phyloP scores from a whole-genome alignment of 2,113 vertebrate genomes.

The Indri indri region DNA sequence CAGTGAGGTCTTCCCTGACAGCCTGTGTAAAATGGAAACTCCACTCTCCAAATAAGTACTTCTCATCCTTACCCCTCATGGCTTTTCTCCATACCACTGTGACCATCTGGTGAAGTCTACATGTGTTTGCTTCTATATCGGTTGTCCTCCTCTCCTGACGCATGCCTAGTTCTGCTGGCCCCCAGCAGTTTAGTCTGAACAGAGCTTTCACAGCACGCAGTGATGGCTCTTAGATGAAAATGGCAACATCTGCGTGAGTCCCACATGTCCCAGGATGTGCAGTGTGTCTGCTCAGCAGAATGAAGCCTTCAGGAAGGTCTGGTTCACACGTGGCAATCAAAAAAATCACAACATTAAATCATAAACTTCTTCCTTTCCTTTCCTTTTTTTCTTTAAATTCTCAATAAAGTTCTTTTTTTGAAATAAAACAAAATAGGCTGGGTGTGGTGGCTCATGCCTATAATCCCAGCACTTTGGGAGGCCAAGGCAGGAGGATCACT shows the following conservation, averaged over 20 bases:
- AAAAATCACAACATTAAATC: neutral
- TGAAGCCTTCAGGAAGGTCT: neutral
- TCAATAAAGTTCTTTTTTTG: neutral
- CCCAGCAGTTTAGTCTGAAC: neutral
- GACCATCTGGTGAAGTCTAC: neutral
- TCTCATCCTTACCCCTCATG: neutral
- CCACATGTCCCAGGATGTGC: neutral
- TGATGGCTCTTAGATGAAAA: neutral
- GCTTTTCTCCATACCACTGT: neutral
- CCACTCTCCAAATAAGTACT: neutral
- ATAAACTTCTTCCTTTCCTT: neutral
- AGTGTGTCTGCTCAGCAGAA: neutral
- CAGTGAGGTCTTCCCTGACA: neutral
- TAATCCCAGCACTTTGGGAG: no score
- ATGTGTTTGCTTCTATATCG: neutral
- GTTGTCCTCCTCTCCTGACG: accelerated
- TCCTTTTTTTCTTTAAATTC: neutral
- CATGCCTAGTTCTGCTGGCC: neutral
- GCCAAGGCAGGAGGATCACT: no score
- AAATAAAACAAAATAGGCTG: neutral
- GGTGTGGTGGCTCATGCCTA: no score
- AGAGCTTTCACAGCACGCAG: neutral
- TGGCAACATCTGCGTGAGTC: neutral
- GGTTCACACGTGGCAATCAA: neutral
- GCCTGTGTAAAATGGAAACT: neutral